Evolutionary conservation across 2,113 vertebrate species (phyloP).

Genomic region (Corapipo altera): DNA sequence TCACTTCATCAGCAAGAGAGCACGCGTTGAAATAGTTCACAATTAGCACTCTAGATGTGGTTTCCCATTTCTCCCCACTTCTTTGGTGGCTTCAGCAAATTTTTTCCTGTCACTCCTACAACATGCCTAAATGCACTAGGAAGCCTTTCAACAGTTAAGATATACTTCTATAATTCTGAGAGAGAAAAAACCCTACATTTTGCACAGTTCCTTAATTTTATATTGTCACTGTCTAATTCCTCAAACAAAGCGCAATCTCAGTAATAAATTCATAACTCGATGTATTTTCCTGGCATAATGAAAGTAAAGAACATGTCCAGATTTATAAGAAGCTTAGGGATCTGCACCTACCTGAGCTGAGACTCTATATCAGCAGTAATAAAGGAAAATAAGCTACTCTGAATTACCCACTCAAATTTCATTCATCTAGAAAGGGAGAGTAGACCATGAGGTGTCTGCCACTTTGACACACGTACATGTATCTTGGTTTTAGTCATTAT

Average conservation of each 20-base stretch:
- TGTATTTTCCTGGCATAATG: background rate
- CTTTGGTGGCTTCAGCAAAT: conserved; percentile 44
- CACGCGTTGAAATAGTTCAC: conserved; percentile 43
- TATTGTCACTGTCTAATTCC: background rate
- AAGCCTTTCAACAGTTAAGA: conserved; percentile 35
- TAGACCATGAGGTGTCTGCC: background rate
- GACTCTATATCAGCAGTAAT: background rate
- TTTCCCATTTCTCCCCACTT: conserved; percentile 32
- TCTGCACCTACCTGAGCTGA: background rate
- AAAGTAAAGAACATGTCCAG: background rate
- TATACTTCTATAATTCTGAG: background rate
- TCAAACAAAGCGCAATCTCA: background rate
- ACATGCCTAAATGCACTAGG: background rate
- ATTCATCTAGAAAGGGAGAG: background rate
- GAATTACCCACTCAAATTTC: background rate
- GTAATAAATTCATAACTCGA: background rate
- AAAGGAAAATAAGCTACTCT: background rate
- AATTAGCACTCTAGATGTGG: conserved; percentile 55
- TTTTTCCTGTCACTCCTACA: conserved; percentile 17
- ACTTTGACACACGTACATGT: background rate
- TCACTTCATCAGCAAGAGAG: conserved; percentile 57
- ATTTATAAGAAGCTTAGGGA: background rate
- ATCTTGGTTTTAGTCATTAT: background rate
- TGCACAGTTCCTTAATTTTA: background rate
- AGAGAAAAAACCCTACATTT: background rate